A percentile compares a stretch with the other conserved stretches of the same genome.
Conservation (phyloP, 2,113 vertebrate species). For the Labeo rohita region DNA sequence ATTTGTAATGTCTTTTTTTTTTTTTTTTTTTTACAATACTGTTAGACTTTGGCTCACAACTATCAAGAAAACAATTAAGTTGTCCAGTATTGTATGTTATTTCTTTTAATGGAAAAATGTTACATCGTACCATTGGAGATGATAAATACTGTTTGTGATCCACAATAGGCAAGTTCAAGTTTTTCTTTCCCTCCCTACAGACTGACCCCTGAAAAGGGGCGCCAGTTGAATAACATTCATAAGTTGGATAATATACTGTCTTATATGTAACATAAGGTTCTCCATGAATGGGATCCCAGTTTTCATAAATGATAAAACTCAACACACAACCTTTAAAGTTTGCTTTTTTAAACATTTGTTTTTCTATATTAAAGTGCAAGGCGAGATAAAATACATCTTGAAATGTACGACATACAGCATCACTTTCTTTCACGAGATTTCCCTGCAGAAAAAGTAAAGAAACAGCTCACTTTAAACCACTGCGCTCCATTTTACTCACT, state of each 20-base stretch:
- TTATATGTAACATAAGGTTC: slow-evolving; percentile 61
- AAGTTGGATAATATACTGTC: slow-evolving; percentile 68
- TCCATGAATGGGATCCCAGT: slow-evolving; percentile 65
- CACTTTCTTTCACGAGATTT: slow-evolving; percentile 21
- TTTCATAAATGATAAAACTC: slow-evolving; percentile 36
- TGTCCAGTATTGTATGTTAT: background rate
- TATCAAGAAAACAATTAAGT: background rate
- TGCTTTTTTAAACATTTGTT: slow-evolving; percentile 60
- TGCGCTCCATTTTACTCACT: slow-evolving; percentile 62
- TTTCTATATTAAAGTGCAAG: slow-evolving; percentile 78
- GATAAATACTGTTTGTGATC: slow-evolving; percentile 13
- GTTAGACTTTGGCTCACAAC: slow-evolving; percentile 42
- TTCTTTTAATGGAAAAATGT: background rate
- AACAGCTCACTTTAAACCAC: slow-evolving; percentile 59
- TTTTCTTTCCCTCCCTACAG: slow-evolving; percentile 4
- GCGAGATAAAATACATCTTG: slow-evolving; percentile 74
- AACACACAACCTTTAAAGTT: slow-evolving; percentile 51
- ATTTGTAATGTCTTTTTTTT: background rate
- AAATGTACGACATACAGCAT: slow-evolving; percentile 70
- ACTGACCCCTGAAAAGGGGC: slow-evolving; percentile 41
- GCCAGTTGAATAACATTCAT: slow-evolving; percentile 64
- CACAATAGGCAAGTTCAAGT: slow-evolving; percentile 25
- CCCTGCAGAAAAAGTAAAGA: slow-evolving; percentile 31
- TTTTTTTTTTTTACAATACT: slow-evolving; percentile 41
- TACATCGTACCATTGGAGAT: slow-evolving; percentile 26